A percentile compares a stretch with the other conserved stretches of the same genome.
Evolutionary conservation across 2,888 invertebrate genomes (phyloP).

Genomic region (Agrotis clavis): DNA sequence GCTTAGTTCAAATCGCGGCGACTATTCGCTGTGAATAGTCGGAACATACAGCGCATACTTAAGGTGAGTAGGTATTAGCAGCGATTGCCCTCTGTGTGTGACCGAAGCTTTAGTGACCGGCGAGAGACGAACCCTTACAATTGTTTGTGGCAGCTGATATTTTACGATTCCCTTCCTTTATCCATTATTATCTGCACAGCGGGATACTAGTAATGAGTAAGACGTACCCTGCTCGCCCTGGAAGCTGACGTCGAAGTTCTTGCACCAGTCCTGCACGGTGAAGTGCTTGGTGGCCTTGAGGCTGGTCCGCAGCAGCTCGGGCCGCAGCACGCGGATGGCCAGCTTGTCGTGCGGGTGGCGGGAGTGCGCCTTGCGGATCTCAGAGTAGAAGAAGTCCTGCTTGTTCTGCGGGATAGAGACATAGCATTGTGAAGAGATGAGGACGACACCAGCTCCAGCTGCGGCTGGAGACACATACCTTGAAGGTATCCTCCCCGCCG

Average conservation of each 20-base stretch:
- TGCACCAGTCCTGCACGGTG: constrained; percentile 97
- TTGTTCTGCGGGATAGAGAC: constrained; percentile 87
- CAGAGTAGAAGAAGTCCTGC: constrained; percentile 95
- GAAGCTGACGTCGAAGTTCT: constrained; percentile 98
- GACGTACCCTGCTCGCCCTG: constrained; percentile 96
- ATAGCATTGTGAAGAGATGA: no score
- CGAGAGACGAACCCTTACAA: no score
- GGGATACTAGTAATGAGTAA: not conserved
- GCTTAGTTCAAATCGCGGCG: no score
- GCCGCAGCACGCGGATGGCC: constrained; percentile 95
- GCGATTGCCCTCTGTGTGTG: no score
- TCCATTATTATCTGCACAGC: no score
- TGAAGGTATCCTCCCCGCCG: constrained; percentile 98
- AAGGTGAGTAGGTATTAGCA: no score
- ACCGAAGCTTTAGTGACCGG: no score
- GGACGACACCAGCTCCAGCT: not conserved
- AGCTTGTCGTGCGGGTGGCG: constrained; percentile 97
- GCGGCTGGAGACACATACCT: constrained; percentile 79
- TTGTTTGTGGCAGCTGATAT: no score
- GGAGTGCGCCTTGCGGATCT: constrained; percentile 96
- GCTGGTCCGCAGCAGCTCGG: constrained; percentile 95
- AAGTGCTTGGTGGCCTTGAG: constrained; percentile 97
- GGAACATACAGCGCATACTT: no score
- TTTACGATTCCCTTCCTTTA: no score
- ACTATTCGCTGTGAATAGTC: no score